These are phyloP conservation scores for Catharus fuscescens DNA, from an alignment of 2,113 vertebrate genomes.

Conservation along the genomic window DNA sequence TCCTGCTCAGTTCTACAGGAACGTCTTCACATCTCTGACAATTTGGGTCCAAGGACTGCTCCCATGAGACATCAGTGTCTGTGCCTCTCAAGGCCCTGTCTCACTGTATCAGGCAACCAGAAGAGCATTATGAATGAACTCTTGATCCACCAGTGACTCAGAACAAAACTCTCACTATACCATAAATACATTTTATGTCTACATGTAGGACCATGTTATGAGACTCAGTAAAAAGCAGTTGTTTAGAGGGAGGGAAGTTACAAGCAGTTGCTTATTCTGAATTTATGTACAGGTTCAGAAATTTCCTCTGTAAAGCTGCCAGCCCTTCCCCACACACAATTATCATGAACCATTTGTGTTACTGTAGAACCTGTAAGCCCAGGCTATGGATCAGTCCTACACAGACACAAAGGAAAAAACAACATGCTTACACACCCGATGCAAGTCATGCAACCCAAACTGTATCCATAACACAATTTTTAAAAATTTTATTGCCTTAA, in stretches of 20 bases:
- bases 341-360: background rate
- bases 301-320: background rate
- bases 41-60: accelerated
- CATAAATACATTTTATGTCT: background rate
- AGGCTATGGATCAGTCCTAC: background rate
- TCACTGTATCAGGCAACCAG: background rate
- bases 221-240: background rate
- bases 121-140: background rate
- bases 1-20: background rate
- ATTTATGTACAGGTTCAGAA: background rate
- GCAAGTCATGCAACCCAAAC: background rate
- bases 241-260: background rate
- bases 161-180: conserved; percentile 3
- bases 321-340: background rate
- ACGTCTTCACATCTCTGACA: background rate
- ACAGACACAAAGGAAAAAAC: background rate
- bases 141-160: background rate
- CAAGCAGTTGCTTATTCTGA: background rate
- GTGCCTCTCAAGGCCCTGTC: background rate
- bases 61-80: background rate
- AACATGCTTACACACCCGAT: background rate
- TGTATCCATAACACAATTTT: background rate
- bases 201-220: background rate
- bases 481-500: background rate
- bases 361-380: background rate